phyloP scores from a whole-genome alignment of 2,797 vertebrate genomes.

The Myotis daubentonii region DNA sequence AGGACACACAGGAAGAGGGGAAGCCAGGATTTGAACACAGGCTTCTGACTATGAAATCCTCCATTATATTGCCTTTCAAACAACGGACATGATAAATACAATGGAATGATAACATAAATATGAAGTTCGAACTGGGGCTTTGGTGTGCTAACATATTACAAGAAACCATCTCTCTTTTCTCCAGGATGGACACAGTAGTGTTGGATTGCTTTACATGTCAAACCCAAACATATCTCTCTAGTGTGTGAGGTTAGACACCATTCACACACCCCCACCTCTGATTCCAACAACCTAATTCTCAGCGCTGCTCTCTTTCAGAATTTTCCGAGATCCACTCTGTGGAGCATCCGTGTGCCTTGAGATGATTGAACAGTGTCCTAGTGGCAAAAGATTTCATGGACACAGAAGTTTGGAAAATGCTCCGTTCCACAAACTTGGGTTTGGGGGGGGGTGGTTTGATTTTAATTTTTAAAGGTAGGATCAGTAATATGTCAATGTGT shows the following conservation, averaged over 20 bases:
- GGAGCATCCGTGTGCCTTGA: not conserved
- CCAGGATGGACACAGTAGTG: not conserved
- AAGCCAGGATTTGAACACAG: not conserved
- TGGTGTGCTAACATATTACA: not conserved
- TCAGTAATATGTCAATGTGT: not conserved
- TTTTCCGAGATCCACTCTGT: not conserved
- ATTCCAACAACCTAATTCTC: not conserved
- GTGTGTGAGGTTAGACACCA: not conserved
- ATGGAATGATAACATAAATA: not conserved
- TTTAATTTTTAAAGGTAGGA: conserved; percentile 12
- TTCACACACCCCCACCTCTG: too few species aligned
- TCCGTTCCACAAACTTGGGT: not conserved
- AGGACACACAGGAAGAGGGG: not conserved
- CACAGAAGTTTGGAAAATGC: not conserved
- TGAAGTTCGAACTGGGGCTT: not conserved
- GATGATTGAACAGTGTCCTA: not conserved
- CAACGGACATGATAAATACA: not conserved
- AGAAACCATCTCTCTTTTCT: not conserved
- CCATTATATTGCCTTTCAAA: not conserved
- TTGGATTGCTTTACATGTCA: not conserved
- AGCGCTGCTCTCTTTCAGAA: not conserved
- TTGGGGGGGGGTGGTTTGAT: not conserved
- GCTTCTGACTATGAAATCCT: not conserved
- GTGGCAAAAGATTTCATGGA: not conserved
- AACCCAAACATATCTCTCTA: not conserved